Base-by-base conservation (phyloP, 1,140 invertebrate genomes). In the Maconellicoccus hirsutus region DNA sequence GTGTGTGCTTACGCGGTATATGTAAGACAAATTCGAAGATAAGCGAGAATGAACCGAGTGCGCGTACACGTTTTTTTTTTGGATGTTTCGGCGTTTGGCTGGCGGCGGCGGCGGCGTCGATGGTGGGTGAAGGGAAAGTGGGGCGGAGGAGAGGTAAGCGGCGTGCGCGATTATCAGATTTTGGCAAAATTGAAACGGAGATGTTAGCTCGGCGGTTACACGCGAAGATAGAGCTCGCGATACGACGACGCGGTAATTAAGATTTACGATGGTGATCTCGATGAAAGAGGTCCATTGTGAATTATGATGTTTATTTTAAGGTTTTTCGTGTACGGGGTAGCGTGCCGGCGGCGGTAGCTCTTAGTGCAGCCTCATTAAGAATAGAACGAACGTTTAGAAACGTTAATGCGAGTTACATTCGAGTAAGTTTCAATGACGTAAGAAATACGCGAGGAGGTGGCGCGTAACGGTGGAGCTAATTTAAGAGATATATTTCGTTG, bases 241-340 rank as follows among this genome's bases (percentile, higher is more conserved):
- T 26, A 25, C 22, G 7, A 12, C 1, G 2, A 1, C 61, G 16
- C 52, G 4, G 61, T 66, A 66, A 66, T 66, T 66, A 66, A 66
- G 61, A 66, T 66, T 66, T 66, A 66, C 25, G 61, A 23, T 23
- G 22, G 61, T 25, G 61, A 66, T 66, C 61, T 66, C 19, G 61
- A 66, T 66, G 61, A 66, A 66, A 66, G 61, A 66, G 61, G 61
- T 66, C 61, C 25, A 66, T 66, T 66, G 61, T 66, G 61, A 66
- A 66, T 66, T 66, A 66, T 16, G 61, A 66, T 26, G 61, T 66
- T 66, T 66, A 66, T 66, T 66, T 66, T 66, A 66, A 25, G 10
- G 8, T 16, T 66, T 66, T 19, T n/a, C n/a, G n/a, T n/a, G n/a
- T 66, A 26, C 61, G 6, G 21, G 6, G 4, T n/a, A 59, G 52